Percentiles rank a stretch among this genome's conserved stretches.
Evolutionary conservation across 2,797 vertebrate species (phyloP).

Genomic region (Mormyrus hasselquistii): DNA sequence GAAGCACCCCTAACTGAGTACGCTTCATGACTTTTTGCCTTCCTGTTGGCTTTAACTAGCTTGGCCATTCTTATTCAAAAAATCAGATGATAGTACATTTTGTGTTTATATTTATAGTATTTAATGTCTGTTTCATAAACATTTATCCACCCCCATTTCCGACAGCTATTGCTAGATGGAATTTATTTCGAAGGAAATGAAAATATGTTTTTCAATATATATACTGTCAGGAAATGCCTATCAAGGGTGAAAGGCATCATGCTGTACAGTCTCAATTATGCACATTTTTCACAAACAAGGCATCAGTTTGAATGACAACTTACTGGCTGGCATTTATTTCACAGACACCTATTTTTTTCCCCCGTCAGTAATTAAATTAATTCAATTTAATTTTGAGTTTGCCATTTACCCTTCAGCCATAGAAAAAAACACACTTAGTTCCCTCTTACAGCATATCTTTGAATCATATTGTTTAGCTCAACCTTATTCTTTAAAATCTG

Average conservation of each 20-base stretch:
- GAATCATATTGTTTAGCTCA: neutral
- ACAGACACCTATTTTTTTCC: neutral
- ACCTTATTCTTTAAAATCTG: neutral
- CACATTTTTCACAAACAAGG: neutral
- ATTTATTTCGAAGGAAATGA: neutral
- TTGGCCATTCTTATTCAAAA: neutral
- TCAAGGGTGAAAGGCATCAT: neutral
- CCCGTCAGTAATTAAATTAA: conserved; percentile 12
- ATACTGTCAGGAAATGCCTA: neutral
- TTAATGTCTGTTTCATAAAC: neutral
- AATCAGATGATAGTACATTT: neutral
- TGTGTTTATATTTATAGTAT: neutral
- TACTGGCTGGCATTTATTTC: neutral
- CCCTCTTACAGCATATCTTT: neutral
- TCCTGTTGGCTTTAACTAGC: neutral
- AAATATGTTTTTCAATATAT: neutral
- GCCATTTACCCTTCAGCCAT: neutral
- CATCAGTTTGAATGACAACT: conserved; percentile 1
- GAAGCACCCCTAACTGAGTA: neutral
- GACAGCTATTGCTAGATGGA: neutral
- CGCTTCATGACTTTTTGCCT: neutral
- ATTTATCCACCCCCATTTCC: neutral
- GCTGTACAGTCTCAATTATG: neutral
- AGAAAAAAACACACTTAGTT: neutral
- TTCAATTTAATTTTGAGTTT: neutral